Percentiles rank a stretch among this genome's conserved stretches.
phyloP scores from a whole-genome alignment of 2,888 invertebrate species.

The Folsomia candida region DNA sequence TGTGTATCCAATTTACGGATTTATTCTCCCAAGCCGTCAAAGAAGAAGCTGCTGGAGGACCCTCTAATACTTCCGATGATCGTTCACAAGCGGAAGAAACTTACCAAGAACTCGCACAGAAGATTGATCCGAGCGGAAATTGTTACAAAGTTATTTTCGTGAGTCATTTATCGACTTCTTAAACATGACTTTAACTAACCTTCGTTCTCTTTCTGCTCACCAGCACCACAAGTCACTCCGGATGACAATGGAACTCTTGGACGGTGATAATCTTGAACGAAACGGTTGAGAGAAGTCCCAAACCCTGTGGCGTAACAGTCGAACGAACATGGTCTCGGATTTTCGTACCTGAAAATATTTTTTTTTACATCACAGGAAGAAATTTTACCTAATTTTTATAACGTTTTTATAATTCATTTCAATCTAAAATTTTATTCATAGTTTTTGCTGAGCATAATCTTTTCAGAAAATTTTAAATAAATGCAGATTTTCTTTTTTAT shows the following conservation, averaged over 20 bases:
- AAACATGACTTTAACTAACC: too few species aligned
- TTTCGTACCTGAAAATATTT: too few species aligned
- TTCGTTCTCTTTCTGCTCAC: not conserved
- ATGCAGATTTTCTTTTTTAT: too few species aligned
- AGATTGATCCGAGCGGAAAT: constrained; percentile 80
- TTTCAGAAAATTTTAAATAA: too few species aligned
- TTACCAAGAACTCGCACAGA: constrained; percentile 80
- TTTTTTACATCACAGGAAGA: too few species aligned
- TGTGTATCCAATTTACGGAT: constrained; percentile 78
- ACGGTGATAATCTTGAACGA: constrained; percentile 57
- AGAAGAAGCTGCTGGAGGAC: constrained; percentile 69
- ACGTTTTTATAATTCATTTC: too few species aligned
- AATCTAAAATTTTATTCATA: too few species aligned
- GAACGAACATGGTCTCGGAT: too few species aligned
- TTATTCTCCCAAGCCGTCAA: constrained; percentile 69
- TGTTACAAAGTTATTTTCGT: constrained; percentile 89
- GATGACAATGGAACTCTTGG: constrained; percentile 82
- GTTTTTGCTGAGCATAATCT: too few species aligned
- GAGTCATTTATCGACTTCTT: constrained; percentile 56
- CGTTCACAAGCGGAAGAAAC: constrained; percentile 66
- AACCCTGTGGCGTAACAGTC: too few species aligned
- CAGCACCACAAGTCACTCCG: constrained; percentile 76
- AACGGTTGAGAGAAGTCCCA: too few species aligned
- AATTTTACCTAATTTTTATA: too few species aligned
- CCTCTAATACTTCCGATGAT: constrained; percentile 65